Conservation (phyloP, 2,888 invertebrate genomes). For the Drosophila prostipennis region DNA sequence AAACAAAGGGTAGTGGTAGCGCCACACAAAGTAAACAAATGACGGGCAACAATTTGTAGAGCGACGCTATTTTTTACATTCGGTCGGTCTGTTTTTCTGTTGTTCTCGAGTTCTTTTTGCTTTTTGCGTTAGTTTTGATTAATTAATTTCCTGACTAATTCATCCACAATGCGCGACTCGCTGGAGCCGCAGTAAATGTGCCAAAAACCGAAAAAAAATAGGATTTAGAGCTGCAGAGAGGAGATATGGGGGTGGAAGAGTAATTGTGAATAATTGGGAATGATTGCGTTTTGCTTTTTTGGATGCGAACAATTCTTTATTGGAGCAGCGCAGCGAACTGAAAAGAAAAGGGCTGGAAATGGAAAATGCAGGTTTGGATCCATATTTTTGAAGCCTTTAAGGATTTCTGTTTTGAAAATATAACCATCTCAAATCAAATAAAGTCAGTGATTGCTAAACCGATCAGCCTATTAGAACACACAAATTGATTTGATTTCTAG, state of each 20-base stretch:
- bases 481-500: background rate
- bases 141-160: conserved; percentile 79
- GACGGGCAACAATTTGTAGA: conserved; percentile 73
- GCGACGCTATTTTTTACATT: conserved; percentile 51
- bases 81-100: conserved; percentile 20
- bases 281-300: conserved; percentile 33
- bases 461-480: too few relatives aligned
- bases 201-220: conserved; percentile 49
- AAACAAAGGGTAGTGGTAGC: conserved; percentile 39
- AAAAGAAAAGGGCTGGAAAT: background rate
- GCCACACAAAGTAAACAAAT: conserved; percentile 65
- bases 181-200: conserved; percentile 69
- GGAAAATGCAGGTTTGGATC: background rate
- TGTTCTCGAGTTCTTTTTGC: conserved; percentile 35
- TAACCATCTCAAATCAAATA: too few relatives aligned
- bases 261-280: conserved; percentile 39
- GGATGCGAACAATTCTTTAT: conserved; percentile 20
- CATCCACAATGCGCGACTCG: conserved; percentile 73
- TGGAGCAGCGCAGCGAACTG: background rate
- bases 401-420: too few relatives aligned
- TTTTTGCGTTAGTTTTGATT: conserved; percentile 72
- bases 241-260: background rate
- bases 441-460: too few relatives aligned
- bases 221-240: conserved; percentile 7
- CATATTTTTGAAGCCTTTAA: too few relatives aligned